Percentiles rank a stretch among this genome's conserved stretches.
phyloP scores from a whole-genome alignment of 1,140 invertebrate genomes.

The Pinna nobilis region DNA sequence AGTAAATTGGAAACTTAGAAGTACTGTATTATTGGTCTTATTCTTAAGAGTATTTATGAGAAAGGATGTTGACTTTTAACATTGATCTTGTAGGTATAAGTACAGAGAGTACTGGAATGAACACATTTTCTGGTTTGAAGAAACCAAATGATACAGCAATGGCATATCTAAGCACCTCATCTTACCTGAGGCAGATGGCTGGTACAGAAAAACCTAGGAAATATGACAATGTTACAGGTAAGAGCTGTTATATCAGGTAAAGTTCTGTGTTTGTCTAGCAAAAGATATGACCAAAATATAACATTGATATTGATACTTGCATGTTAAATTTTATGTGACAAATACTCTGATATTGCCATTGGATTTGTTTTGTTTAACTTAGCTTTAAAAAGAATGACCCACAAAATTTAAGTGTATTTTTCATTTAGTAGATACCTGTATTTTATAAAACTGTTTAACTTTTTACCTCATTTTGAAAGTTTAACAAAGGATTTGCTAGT shows the following conservation, averaged over 20 bases:
- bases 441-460: too few relatives aligned
- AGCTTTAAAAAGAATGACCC: too few relatives aligned
- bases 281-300: neutral
- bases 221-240: conserved; percentile 59
- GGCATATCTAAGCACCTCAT: conserved; percentile 69
- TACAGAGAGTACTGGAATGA: conserved; percentile 67
- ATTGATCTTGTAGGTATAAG: conserved; percentile 63
- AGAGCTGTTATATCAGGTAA: neutral
- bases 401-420: too few relatives aligned
- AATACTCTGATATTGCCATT: too few relatives aligned
- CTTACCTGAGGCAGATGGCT: conserved; percentile 66
- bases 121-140: conserved; percentile 62
- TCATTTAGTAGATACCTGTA: too few relatives aligned
- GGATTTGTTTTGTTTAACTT: too few relatives aligned
- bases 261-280: neutral
- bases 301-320: neutral
- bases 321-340: neutral
- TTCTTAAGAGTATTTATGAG: too few relatives aligned
- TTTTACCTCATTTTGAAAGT: too few relatives aligned
- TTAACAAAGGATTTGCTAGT: neutral
- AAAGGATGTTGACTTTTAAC: too few relatives aligned
- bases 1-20: too few relatives aligned
- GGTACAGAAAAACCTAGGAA: conserved; percentile 63
- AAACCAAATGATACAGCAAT: conserved; percentile 54
- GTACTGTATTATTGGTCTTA: too few relatives aligned